Evolutionary conservation across 1,140 invertebrate species (phyloP), one percentile per base, ranked within the genome.

Genomic region (Chlorops oryzae): DNA sequence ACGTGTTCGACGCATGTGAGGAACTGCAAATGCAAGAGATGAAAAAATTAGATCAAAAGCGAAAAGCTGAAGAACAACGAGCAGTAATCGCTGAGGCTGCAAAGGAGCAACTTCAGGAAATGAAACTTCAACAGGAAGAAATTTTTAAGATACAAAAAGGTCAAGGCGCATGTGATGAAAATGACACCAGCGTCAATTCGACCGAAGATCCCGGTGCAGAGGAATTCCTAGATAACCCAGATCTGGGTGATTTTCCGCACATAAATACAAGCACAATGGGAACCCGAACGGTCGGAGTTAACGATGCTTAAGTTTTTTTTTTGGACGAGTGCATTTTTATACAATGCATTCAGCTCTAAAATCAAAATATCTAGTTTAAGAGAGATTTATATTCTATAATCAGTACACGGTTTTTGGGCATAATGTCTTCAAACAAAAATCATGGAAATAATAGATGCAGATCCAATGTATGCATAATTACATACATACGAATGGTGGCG

Each of bases 1-100:
- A 63, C 34, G 69, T 69, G 15, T 69, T 62, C 54, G 62, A 61
- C 0, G 65, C 65, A 0, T 62, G 63, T 12, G 65, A 69, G 21
- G 65, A 69, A 41, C 25, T 69, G 37, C 65, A 64, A 32, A 52
- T 64, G 20, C 65, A 69, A 22, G 65, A 69, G 39, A 63, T 63
- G 5, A 58, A 54, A 15, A 69, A 69, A 39, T 55, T 57, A 0
- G 65, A 65, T 22, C 59, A 59, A 0, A 58, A 62, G 10, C 59
- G 63, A 5, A 62, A 64, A 44, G 59, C 59, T 5, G 63, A 65
- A 2, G 58, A 55, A 15, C 65, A 69, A 23, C 57, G 65, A 1
- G 59, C 57, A 13, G 61, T 62, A 17, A 69, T 69, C 1, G 65
- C 65, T 5, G 65, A 65, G 22, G 63, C 63, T 15, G 65, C 65